Evolutionary conservation across 64 coral and sea anemone genomes (phyloP), one percentile per base, ranked within the genome.

Genomic region (Acropora yongei): DNA sequence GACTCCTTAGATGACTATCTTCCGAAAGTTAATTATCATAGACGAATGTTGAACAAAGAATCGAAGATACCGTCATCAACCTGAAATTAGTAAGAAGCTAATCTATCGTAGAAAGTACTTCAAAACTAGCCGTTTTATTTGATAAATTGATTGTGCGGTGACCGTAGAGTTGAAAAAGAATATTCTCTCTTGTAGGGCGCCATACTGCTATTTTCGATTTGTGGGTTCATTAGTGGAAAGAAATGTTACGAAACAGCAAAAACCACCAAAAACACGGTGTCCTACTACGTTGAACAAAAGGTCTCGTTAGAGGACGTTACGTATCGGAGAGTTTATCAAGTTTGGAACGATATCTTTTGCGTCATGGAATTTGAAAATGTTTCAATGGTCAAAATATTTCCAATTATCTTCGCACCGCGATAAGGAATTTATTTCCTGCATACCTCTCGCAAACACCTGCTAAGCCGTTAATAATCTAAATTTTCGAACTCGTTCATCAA

Each of bases 401-500:
- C 8, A 20, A 48, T n/a, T 48, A 84, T 47, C 43, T 47, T 49
- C 61, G 6, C 44, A 85, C 44, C 65, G 0, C 14, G 82, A 85
- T 85, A 72, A 85, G 65, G 43, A 69, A 7, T 72, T 85, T 69
- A 85, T 85, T 85, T 85, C 82, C 10, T 17, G 63, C 18, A n/a
- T 19, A 8, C 41, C 16, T 69, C 18, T 71, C 43, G 19, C 4
- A 71, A 85, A 85, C 82, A 85, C 82, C 82, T 85, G 82, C 18
- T 6, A 8, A 41, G 44, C 63, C 61, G 82, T 85, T 85, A 85
- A 85, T 85, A 85, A 85, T 85, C 82, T 72, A 71, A 85, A 85
- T 85, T 85, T 49, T 48, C 82, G 46, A 85, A 13, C 82, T 13
- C 14, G 16, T 85, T 85, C 30, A 71, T 85, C 82, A 71, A 85